A percentile compares a stretch with the other conserved stretches of the same genome.
These are phyloP conservation scores for Drosophila oshimai DNA, from an alignment of 1,140 invertebrate species.

Conservation along the genomic window DNA sequence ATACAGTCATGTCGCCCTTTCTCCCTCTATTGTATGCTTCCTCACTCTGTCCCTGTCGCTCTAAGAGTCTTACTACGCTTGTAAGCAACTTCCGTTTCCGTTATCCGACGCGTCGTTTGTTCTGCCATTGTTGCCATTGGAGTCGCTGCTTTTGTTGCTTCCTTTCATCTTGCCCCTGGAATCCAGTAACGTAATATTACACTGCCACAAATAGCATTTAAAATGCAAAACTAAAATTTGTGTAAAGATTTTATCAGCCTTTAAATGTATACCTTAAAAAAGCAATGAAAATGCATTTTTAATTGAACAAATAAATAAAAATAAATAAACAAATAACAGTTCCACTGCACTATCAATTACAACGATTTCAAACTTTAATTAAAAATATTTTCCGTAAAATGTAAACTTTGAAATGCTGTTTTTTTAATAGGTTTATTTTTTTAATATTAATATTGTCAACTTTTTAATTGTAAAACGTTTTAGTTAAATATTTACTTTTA, in stretches of 20 bases:
- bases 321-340: no score
- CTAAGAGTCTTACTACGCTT: constrained; percentile 40
- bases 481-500: no score
- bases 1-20: constrained; percentile 4
- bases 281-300: no score
- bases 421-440: no score
- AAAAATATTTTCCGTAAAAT: no score
- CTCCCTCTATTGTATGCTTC: background rate
- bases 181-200: background rate
- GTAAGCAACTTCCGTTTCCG: constrained; percentile 76
- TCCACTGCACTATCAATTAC: no score
- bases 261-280: no score
- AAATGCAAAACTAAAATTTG: background rate
- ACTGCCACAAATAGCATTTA: background rate
- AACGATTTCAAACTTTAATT: no score
- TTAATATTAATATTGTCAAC: no score
- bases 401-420: no score
- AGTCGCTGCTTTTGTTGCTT: constrained; percentile 13
- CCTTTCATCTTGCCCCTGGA: constrained; percentile 11
- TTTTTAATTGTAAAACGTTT: no score
- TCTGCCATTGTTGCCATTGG: constrained; percentile 58
- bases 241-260: background rate
- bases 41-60: background rate
- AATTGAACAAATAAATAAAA: no score
- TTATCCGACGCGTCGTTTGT: constrained; percentile 69